Conservation (phyloP, 2,888 invertebrate species). For the Drosophila paracracens region DNA sequence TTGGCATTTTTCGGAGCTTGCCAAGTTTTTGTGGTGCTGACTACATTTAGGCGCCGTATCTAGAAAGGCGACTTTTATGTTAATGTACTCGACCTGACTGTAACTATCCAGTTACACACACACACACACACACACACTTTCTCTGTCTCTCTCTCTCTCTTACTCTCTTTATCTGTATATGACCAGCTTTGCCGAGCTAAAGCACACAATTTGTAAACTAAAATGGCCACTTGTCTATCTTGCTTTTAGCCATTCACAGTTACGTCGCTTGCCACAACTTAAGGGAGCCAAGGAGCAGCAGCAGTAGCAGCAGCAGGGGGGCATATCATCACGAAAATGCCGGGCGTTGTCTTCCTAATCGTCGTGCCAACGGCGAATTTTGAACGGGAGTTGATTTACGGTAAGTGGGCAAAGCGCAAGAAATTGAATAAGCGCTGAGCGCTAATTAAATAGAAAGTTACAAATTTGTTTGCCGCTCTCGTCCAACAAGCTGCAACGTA, state of each 20-base stretch:
- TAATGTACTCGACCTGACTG: constrained; percentile 19
- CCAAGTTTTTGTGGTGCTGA: constrained; percentile 14
- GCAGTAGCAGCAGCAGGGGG: neutral
- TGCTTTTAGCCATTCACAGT: constrained; percentile 43
- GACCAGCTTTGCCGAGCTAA: neutral
- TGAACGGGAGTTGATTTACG: constrained; percentile 86
- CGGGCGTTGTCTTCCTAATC: constrained; percentile 89
- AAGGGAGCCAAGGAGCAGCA: neutral
- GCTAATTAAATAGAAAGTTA: constrained; percentile 76
- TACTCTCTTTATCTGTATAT: neutral
- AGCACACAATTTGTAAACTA: constrained; percentile 56
- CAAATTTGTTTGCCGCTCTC: constrained; percentile 59
- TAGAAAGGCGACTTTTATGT: constrained; percentile 29
- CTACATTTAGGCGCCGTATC: constrained; percentile 8
- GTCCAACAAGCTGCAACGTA: constrained; percentile 29
- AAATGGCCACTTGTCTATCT: constrained; percentile 57
- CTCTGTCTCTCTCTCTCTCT: too few species aligned
- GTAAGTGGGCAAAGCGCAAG: constrained; percentile 70
- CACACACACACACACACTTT: neutral
- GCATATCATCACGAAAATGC: constrained; percentile 83
- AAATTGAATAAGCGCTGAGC: constrained; percentile 68
- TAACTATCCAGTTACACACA: constrained; percentile 3
- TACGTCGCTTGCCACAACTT: neutral
- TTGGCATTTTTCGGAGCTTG: constrained; percentile 13
- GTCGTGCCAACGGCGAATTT: constrained; percentile 89